phyloP scores from a whole-genome alignment of 2,113 vertebrate species.

The Stictonetta naevosa region DNA sequence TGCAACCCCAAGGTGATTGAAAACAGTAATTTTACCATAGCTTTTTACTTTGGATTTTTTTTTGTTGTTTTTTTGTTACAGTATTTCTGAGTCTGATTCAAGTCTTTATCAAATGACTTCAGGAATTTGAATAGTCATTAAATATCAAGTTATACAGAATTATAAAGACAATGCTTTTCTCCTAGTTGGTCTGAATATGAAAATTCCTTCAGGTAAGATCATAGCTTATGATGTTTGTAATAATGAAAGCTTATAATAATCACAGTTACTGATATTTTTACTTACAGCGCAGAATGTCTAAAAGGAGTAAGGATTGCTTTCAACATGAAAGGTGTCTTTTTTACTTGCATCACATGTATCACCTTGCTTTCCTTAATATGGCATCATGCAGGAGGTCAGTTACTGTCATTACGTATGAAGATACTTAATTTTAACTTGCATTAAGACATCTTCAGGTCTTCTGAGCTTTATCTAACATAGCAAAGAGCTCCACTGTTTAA shows the following conservation, averaged over 20 bases:
- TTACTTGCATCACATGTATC: not conserved
- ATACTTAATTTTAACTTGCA: not conserved
- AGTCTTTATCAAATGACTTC: not conserved
- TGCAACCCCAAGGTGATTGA: not conserved
- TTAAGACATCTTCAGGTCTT: not conserved
- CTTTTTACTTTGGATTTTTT: accelerated
- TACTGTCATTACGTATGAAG: not conserved
- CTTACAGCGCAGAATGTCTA: not conserved
- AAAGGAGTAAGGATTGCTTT: not conserved
- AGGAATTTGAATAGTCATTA: not conserved
- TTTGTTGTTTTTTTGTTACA: not conserved
- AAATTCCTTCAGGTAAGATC: not conserved
- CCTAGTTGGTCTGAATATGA: not conserved
- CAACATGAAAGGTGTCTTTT: not conserved
- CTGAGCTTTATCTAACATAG: not conserved
- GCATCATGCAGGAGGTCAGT: not conserved
- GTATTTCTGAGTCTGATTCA: not conserved
- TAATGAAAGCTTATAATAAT: not conserved
- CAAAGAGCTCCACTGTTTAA: not conserved
- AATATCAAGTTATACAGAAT: not conserved
- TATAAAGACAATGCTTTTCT: not conserved
- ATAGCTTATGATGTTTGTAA: not conserved
- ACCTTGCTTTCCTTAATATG: not conserved
- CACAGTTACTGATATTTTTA: not conserved
- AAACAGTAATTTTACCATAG: not conserved